Percentiles rank a stretch among this genome's conserved stretches.
These are phyloP conservation scores for Eremophila alpestris DNA, from an alignment of 2,797 vertebrate genomes.

Conservation along the genomic window DNA sequence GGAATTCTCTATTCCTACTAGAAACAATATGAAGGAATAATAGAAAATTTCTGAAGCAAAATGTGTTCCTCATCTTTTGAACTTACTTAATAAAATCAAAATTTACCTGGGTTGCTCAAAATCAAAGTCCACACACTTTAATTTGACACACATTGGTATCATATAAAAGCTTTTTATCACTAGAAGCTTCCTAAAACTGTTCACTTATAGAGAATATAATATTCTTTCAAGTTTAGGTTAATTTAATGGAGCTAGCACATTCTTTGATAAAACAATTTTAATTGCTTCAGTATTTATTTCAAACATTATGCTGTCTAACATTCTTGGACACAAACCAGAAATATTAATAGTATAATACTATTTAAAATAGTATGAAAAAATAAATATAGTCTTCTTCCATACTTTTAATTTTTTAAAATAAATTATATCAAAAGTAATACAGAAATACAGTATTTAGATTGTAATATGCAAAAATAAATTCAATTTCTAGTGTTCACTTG, in stretches of 20 bases:
- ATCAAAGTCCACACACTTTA: background rate
- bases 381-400: background rate
- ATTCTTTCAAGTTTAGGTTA: background rate
- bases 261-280: background rate
- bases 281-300: constrained; percentile 1
- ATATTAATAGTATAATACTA: constrained; percentile 30
- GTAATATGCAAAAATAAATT: background rate
- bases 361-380: constrained; percentile 25
- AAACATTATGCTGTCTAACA: background rate
- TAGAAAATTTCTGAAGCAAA: background rate
- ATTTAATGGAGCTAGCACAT: background rate
- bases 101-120: background rate
- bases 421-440: constrained; percentile 26
- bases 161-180: background rate
- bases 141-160: background rate
- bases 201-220: background rate
- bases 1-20: background rate
- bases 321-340: background rate
- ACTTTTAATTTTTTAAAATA: background rate
- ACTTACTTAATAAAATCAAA: background rate
- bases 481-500: background rate
- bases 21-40: background rate
- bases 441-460: background rate
- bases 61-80: background rate
- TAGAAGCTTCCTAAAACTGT: background rate